Conservation (phyloP, 2,888 invertebrate genomes). For the Euzetes globulus region DNA sequence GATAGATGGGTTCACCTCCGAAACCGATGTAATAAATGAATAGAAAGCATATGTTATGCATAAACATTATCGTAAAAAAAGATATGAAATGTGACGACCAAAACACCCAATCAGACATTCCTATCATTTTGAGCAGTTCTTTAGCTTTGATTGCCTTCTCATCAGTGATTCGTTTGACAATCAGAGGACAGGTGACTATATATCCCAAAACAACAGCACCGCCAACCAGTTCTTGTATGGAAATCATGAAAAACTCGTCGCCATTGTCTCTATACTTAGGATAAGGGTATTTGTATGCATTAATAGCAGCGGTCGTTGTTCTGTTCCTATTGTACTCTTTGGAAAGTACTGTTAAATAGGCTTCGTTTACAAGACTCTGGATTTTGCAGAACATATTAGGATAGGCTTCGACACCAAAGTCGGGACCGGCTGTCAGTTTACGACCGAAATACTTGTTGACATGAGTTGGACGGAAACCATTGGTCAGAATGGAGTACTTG, state of each 20-base stretch:
- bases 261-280: neutral
- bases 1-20: neutral
- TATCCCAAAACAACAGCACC: slow-evolving; percentile 33
- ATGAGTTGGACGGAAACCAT: too few relatives aligned
- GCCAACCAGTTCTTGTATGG: neutral
- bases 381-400: neutral
- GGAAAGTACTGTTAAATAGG: neutral
- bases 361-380: neutral
- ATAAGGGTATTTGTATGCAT: neutral
- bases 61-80: slow-evolving; percentile 36
- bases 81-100: slow-evolving; percentile 39
- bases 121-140: slow-evolving; percentile 42
- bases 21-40: neutral
- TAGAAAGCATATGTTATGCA: slow-evolving; percentile 31
- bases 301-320: neutral
- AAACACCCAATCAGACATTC: slow-evolving; percentile 40
- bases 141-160: slow-evolving; percentile 40
- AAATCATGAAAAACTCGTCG: neutral
- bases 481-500: too few relatives aligned
- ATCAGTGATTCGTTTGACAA: slow-evolving; percentile 39
- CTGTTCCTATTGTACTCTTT: neutral
- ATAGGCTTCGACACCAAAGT: neutral
- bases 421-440: neutral
- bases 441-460: too few relatives aligned
- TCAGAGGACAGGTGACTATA: slow-evolving; percentile 35